Evolutionary conservation across 2,888 invertebrate species (phyloP).

Genomic region (Polydrusus cervinus): DNA sequence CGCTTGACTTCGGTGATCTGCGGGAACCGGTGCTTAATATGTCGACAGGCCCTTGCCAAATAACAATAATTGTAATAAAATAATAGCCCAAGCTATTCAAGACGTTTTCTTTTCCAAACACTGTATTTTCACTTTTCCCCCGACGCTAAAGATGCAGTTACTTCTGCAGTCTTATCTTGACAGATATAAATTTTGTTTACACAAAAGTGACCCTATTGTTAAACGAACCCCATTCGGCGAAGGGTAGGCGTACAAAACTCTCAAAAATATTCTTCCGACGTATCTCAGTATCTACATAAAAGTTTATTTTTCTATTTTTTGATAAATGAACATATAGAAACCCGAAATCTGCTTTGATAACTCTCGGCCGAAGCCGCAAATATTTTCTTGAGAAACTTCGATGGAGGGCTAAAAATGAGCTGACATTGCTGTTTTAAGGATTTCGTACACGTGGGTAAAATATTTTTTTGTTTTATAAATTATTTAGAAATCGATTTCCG

Average conservation of each 20-base stretch:
- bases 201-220: constrained; percentile 18
- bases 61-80: too few species aligned
- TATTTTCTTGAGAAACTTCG: constrained; percentile 1
- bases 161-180: not conserved
- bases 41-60: too few species aligned
- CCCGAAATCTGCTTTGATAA: not conserved
- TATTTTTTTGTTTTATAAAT: too few species aligned
- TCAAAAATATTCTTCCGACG: constrained; percentile 4
- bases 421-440: not conserved
- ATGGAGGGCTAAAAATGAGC: not conserved
- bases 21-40: too few species aligned
- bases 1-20: too few species aligned
- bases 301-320: constrained; percentile 20
- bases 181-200: constrained; percentile 11
- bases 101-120: too few species aligned
- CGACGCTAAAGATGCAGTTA: not conserved
- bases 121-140: not conserved
- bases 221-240: constrained; percentile 1
- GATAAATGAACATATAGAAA: constrained; percentile 17
- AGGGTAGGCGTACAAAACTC: not conserved
- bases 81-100: too few species aligned
- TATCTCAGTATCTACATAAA: constrained; percentile 17
- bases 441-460: too few species aligned
- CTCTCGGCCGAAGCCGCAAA: constrained; percentile 10
- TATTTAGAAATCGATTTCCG: too few species aligned